Evolutionary conservation across 1,140 invertebrate genomes (phyloP).

Genomic region (Hetaerina americana): DNA sequence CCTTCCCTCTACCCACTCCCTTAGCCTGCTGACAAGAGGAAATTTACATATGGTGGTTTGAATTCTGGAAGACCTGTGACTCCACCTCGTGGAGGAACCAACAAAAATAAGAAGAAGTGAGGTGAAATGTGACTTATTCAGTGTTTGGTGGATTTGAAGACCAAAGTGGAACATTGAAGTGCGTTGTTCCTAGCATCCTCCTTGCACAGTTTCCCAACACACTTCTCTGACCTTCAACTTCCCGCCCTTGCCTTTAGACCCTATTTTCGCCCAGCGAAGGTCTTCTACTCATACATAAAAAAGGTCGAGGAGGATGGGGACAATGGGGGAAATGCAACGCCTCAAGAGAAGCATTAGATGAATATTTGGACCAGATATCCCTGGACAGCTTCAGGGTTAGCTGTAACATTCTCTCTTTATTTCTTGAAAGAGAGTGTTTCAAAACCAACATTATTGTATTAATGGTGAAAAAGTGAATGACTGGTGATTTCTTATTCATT

Average conservation of each 20-base stretch:
- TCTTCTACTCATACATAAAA: background rate
- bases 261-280: background rate
- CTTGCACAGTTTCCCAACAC: background rate
- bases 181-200: background rate
- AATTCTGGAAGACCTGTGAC: conserved; percentile 72
- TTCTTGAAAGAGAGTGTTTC: background rate
- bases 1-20: background rate
- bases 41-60: conserved; percentile 53
- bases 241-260: background rate
- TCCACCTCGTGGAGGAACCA: conserved; percentile 73
- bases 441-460: background rate
- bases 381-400: background rate
- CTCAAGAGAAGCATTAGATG: background rate
- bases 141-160: background rate
- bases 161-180: background rate
- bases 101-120: conserved; percentile 78
- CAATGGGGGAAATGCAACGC: background rate
- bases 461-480: background rate
- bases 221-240: background rate
- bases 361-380: background rate
- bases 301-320: background rate
- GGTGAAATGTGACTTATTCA: conserved; percentile 12
- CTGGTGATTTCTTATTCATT: background rate
- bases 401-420: background rate
- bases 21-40: conserved; percentile 4